Conservation (phyloP, 2,888 invertebrate species). For the Eupithecia abbreviata region DNA sequence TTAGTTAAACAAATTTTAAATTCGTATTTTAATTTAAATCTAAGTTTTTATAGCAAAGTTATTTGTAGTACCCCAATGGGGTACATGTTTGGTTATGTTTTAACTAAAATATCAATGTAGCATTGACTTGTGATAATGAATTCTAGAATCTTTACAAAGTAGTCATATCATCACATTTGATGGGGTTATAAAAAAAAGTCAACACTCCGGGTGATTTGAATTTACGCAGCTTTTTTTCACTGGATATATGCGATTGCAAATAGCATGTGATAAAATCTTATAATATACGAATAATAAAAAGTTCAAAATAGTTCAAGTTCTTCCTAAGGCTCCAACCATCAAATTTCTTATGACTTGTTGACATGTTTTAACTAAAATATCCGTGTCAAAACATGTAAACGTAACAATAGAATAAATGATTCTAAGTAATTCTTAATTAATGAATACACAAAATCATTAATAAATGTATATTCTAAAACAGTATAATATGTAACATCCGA, state of each 20-base stretch:
- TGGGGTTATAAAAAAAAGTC: not conserved
- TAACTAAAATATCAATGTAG: too few relatives aligned
- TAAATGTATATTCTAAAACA: too few relatives aligned
- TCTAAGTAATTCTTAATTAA: too few relatives aligned
- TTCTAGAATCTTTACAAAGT: constrained; percentile 28
- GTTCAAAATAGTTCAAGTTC: not conserved
- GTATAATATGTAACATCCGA: not conserved
- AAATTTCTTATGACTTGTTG: not conserved
- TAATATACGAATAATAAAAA: not conserved
- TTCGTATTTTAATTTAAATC: too few relatives aligned
- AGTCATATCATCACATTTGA: not conserved
- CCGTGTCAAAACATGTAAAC: too few relatives aligned
- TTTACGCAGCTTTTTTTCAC: not conserved
- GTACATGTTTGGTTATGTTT: too few relatives aligned
- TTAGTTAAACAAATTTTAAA: too few relatives aligned
- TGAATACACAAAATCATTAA: too few relatives aligned
- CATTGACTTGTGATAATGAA: constrained; percentile 60
- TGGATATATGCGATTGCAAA: not conserved
- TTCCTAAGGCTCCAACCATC: not conserved
- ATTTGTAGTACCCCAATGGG: too few relatives aligned
- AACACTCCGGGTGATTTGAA: not conserved
- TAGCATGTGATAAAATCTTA: not conserved
- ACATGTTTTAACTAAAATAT: too few relatives aligned
- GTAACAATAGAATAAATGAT: too few relatives aligned
- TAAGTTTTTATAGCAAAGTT: too few relatives aligned